A percentile compares a stretch with the other conserved stretches of the same genome.
These are phyloP conservation scores for Ichneumon xanthorius DNA, from an alignment of 2,888 invertebrate species.

Conservation along the genomic window DNA sequence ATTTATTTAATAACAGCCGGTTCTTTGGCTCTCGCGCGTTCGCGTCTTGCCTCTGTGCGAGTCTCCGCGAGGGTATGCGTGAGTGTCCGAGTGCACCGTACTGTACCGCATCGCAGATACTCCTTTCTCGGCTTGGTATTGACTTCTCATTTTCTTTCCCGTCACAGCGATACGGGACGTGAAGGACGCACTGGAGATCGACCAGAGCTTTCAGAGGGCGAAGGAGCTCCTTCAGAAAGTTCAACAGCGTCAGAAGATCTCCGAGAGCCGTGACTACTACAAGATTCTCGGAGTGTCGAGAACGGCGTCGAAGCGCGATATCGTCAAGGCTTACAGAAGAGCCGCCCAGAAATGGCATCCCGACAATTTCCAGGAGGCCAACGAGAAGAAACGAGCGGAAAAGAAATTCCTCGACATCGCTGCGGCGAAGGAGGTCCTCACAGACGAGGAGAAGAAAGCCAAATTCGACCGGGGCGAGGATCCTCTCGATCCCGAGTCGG, in stretches of 20 bases:
- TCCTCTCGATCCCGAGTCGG: constrained; percentile 97
- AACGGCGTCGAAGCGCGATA: constrained; percentile 96
- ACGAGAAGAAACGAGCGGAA: constrained; percentile 97
- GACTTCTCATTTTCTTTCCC: background rate
- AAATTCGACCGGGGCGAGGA: constrained; percentile 98
- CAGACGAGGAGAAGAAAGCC: constrained; percentile 95
- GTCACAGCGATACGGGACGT: constrained; percentile 93
- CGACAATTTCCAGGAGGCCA: constrained; percentile 94
- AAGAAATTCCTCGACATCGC: constrained; percentile 99
- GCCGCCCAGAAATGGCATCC: constrained; percentile 99
- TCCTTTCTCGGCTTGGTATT: background rate
- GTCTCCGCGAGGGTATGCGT: no score
- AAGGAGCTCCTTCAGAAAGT: constrained; percentile 95
- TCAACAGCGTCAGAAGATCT: constrained; percentile 96
- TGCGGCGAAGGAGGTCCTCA: constrained; percentile 98
- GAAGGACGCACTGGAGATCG: constrained; percentile 93
- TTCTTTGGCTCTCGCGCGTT: no score
- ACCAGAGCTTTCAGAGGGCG: constrained; percentile 92
- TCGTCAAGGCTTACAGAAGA: constrained; percentile 98
- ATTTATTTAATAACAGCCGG: no score
- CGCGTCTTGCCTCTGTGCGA: no score
- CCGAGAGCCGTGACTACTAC: constrained; percentile 98
- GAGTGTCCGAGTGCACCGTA: no score
- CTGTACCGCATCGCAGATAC: no score
- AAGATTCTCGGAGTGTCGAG: constrained; percentile 97